Evolutionary conservation across 2,113 vertebrate species (phyloP), one percentile per base, ranked within the genome.

Genomic region (Macaca fascicularis): DNA sequence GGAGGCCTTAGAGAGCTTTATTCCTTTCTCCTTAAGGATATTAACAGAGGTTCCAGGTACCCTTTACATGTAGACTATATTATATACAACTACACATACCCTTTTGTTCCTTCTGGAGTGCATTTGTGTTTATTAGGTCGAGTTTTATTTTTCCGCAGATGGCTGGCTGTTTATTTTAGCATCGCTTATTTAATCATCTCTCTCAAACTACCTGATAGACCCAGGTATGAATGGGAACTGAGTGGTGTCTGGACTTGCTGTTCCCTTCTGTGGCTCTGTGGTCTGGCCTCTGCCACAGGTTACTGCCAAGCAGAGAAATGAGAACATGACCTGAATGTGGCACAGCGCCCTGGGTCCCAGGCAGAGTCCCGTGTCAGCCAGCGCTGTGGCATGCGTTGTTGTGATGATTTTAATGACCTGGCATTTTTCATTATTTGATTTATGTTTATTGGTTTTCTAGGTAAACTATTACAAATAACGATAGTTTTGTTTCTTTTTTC

Each of bases 301-400:
- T 27, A 16, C 59, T 40, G 7, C 50, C 23, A 2, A n/a, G 40
- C 89, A 70, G 57, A 75, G 76, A 89, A 59, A 22, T 50, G 16
- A 23, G 27, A 43, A 50, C 4, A 30, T 25, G 11, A 12, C 23
- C 16, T 52, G 55, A 25, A 13, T 0, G 1, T 30, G 16, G 23
- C 32, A 19, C 4, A 0, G 6, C 16, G 19, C 16, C 6, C 23
- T 32, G 22, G 2, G 13, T 38, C 10, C 1, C 8, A 17, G 45
- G 13, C 27, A 16, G 23, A 61, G 43, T 3, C 38, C 45, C 13
- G 0, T 59, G 40, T 43, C 23, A 32, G 22, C 23, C 69, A 2
- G n/a, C 17, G 3, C 35, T 35, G 11, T 40, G 35, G 25, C 0
- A 11, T 48, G 75, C 4, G 2, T 61, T 61, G 19, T 3, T n/a